Evolutionary conservation across 2,797 vertebrate species (phyloP), one percentile per base, ranked within the genome.

Genomic region (Parambassis ranga): DNA sequence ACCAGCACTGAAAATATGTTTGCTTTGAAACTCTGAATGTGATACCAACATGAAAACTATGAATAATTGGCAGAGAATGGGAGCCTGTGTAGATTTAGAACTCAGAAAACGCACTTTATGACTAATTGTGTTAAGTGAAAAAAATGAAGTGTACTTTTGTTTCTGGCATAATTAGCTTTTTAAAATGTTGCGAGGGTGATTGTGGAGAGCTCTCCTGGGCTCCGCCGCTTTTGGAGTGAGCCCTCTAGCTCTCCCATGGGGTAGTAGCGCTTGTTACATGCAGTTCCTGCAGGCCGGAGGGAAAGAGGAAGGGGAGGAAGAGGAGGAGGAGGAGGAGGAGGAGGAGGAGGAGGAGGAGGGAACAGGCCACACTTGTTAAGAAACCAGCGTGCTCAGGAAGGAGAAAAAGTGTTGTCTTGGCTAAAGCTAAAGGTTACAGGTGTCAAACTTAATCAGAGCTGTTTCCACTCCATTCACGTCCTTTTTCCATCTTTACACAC

Each of bases 91-190:
- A 77, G 85, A 91, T 91, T 86, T 79, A 86, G 80, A 92, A 93
- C 79, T 91, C 83, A 59, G 66, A 88, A n/a, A 91, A 92, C 32
- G 69, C 91, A 91, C 84, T 93, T 93, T 91, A 90, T 92, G 92
- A 90, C 90, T 92, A 93, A 93, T 92, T 91, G 92, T 92, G 89
- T 93, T 92, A 92, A 92, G 92, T 92, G 91, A 92, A 92, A 93
- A 92, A 92, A 93, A 92, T 91, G 92, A 92, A 93, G 89, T 91
- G 87, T 81, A 89, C 87, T 92, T 92, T 93, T 93, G 91, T 93
- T 92, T 74, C 79, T 62, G 84, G 84, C 90, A 90, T 92, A 92
- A 93, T 93, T 90, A 90, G 90, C 79, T 86, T 90, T 92, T 89
- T 82, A n/a, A 91, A 91, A 89, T 91, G 89, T 91, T 83, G 85